These are phyloP conservation scores for Rhogogaster chlorosoma DNA, from an alignment of 2,888 invertebrate species.

Conservation along the genomic window DNA sequence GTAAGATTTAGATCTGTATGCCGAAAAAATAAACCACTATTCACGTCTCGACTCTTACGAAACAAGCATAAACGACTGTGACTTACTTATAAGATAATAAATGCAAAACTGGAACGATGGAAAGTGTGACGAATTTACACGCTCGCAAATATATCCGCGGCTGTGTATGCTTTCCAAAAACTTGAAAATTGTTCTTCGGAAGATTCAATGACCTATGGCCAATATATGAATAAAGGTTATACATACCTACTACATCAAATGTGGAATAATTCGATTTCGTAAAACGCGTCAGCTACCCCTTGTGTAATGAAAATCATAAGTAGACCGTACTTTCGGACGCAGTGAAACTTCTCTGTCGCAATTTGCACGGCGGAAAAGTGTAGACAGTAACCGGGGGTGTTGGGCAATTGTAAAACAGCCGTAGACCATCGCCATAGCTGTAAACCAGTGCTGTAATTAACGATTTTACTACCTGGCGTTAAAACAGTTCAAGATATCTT, in stretches of 20 bases:
- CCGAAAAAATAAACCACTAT: background rate
- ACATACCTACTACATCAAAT: no score
- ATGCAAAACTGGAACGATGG: conserved; percentile 40
- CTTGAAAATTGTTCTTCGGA: background rate
- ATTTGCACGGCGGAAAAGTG: conserved; percentile 65
- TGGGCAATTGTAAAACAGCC: conserved; percentile 39
- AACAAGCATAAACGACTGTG: conserved; percentile 8
- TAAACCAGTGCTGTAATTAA: conserved; percentile 22
- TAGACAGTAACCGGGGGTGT: conserved; percentile 10
- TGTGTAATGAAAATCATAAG: conserved; percentile 40
- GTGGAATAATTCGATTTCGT: background rate
- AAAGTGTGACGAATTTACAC: conserved; percentile 43
- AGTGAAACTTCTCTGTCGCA: conserved; percentile 68
- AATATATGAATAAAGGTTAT: background rate
- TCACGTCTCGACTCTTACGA: conserved; percentile 6
- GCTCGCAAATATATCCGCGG: background rate
- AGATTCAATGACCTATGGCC: background rate
- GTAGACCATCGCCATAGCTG: background rate
- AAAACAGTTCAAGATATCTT: background rate
- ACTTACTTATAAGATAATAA: conserved; percentile 8
- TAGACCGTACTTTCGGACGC: conserved; percentile 64
- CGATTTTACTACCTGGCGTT: background rate
- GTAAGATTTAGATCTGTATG: background rate
- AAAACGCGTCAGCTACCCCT: conserved; percentile 10
- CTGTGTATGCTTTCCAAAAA: background rate